Conservation (phyloP, 2,113 vertebrate genomes). For the Fregetta grallaria region DNA sequence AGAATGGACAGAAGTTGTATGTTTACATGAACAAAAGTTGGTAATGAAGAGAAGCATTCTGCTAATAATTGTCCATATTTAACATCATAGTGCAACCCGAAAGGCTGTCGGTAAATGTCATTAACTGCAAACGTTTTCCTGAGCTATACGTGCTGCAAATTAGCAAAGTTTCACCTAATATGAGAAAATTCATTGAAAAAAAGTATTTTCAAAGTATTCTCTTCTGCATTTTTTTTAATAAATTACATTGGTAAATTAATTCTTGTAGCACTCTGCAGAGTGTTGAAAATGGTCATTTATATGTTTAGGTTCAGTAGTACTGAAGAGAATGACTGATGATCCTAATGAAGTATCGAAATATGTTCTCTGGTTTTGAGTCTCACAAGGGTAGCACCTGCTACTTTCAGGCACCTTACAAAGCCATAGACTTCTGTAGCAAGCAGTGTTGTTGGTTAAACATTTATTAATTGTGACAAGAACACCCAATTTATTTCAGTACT, state of each 20-base stretch:
- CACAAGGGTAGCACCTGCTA: conserved; percentile 19
- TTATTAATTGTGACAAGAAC: conserved; percentile 85
- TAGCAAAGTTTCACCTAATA: neutral
- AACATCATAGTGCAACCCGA: neutral
- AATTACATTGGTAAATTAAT: neutral
- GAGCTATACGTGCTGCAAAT: neutral
- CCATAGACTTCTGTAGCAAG: conserved; percentile 48
- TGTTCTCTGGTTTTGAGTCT: neutral
- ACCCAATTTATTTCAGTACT: conserved; percentile 79
- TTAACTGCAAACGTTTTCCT: neutral
- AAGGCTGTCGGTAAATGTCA: neutral
- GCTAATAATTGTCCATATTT: neutral
- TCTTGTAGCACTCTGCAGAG: neutral
- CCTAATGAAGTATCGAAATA: neutral
- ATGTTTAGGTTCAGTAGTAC: neutral
- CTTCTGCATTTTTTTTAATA: neutral
- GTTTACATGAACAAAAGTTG: neutral
- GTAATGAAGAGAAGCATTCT: neutral
- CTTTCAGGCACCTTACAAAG: conserved; percentile 38
- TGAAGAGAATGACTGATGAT: neutral
- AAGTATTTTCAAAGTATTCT: neutral
- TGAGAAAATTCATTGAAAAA: neutral
- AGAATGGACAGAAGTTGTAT: neutral
- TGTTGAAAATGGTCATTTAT: neutral
- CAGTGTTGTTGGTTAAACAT: conserved; percentile 71